phyloP scores from a whole-genome alignment of 2,113 vertebrate genomes.

The Corythaixoides concolor region DNA sequence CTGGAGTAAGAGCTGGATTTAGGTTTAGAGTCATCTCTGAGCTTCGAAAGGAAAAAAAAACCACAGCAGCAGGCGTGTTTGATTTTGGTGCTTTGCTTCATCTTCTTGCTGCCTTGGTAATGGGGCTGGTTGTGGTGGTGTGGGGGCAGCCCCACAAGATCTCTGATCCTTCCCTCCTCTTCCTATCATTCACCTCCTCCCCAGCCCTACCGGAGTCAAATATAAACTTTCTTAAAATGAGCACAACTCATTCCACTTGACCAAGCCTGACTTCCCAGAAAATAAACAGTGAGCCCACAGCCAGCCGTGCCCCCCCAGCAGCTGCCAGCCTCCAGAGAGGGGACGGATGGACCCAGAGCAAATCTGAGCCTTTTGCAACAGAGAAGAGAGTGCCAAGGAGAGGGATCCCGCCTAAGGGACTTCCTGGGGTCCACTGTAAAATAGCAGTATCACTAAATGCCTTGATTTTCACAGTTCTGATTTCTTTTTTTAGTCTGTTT shows the following conservation, averaged over 20 bases:
- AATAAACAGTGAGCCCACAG: background rate
- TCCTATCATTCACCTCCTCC: slow-evolving; percentile 57
- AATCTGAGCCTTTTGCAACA: background rate
- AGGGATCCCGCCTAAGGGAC: background rate
- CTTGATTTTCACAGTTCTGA: background rate
- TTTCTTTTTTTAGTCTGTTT: background rate
- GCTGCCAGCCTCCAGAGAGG: background rate
- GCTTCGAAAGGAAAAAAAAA: background rate
- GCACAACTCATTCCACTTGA: slow-evolving; percentile 43
- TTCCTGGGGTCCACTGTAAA: background rate
- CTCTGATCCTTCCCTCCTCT: slow-evolving; percentile 23
- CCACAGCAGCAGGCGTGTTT: background rate
- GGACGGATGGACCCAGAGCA: background rate
- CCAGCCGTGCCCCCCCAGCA: background rate
- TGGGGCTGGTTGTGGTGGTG: slow-evolving; percentile 12
- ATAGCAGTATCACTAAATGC: background rate
- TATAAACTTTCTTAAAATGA: slow-evolving; percentile 70
- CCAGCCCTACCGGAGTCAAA: slow-evolving; percentile 37
- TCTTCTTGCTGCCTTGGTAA: background rate
- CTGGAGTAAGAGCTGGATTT: background rate
- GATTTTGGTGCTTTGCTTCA: slow-evolving; percentile 25
- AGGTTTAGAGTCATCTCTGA: background rate
- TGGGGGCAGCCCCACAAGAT: slow-evolving; percentile 16
- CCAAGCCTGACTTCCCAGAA: slow-evolving; percentile 59
- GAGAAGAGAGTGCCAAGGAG: background rate